A percentile compares a stretch with the other conserved stretches of the same genome.
Evolutionary conservation across 2,888 invertebrate genomes (phyloP).

Genomic region (Patella ulyssiponensis): DNA sequence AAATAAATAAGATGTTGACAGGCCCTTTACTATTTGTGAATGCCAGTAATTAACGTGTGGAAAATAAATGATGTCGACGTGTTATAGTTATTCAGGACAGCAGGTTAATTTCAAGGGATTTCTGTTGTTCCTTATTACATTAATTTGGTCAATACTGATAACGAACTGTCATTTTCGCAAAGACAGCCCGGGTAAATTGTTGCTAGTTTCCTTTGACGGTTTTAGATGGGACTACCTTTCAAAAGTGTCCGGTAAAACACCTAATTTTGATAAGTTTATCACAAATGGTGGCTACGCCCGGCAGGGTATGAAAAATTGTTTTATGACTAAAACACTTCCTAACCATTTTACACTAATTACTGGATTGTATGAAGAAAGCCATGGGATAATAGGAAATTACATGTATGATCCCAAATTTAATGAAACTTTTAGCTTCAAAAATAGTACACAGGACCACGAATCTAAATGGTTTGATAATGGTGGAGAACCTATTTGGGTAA

Average conservation of each 20-base stretch:
- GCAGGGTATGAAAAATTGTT: slow-evolving; percentile 70
- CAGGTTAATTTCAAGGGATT: too few relatives aligned
- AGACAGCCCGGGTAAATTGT: slow-evolving; percentile 30
- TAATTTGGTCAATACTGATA: too few relatives aligned
- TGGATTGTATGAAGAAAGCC: slow-evolving; percentile 77
- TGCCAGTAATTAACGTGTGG: too few relatives aligned
- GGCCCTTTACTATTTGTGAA: too few relatives aligned
- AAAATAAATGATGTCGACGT: too few relatives aligned
- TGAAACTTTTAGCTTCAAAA: slow-evolving; percentile 43
- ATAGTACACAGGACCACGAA: slow-evolving; percentile 62
- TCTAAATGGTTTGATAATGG: slow-evolving; percentile 73
- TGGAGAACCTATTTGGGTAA: slow-evolving; percentile 70
- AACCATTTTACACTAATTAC: slow-evolving; percentile 83
- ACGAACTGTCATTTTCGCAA: neutral
- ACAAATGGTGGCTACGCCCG: slow-evolving; percentile 76
- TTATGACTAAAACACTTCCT: slow-evolving; percentile 80
- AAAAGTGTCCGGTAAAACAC: slow-evolving; percentile 70
- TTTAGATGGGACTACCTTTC: slow-evolving; percentile 81
- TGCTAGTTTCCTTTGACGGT: slow-evolving; percentile 81
- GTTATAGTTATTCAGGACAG: too few relatives aligned
- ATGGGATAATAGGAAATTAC: slow-evolving; percentile 80
- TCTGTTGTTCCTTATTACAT: too few relatives aligned
- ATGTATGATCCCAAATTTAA: slow-evolving; percentile 76
- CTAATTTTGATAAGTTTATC: slow-evolving; percentile 77
- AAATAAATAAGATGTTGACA: too few relatives aligned